Conservation (phyloP, 2,113 vertebrate species). For the Cercocebus atys region DNA sequence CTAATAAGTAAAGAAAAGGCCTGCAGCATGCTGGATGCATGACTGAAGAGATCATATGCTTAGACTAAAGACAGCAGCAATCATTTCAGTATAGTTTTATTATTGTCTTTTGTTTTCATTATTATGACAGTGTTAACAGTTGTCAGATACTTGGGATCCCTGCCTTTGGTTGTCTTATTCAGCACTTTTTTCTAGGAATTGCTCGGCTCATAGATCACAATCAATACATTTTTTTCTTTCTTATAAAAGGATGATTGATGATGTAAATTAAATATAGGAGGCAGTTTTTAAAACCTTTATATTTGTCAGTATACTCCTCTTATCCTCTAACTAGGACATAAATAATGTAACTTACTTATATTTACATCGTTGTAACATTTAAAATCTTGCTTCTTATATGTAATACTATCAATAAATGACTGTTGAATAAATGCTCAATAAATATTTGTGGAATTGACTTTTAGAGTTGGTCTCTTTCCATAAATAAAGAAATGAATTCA, state of each 20-base stretch:
- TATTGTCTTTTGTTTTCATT: not conserved
- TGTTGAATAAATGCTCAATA: constrained; percentile 45
- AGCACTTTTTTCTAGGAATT: not conserved
- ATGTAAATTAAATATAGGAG: not conserved
- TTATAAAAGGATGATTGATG: constrained; percentile 28
- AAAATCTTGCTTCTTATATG: constrained; percentile 5
- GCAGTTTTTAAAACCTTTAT: not conserved
- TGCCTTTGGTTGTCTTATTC: not conserved
- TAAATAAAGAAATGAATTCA: constrained; percentile 47
- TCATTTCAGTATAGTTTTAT: not conserved
- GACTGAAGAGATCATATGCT: not conserved
- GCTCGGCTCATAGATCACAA: not conserved
- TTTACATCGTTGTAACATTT: constrained; percentile 41
- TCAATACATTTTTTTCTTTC: not conserved
- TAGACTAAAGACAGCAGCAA: not conserved
- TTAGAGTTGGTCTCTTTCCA: constrained; percentile 28
- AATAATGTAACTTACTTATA: constrained; percentile 5
- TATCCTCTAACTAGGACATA: not conserved
- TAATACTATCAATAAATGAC: not conserved
- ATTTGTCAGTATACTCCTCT: not conserved
- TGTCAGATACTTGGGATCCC: not conserved
- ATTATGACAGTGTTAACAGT: not conserved
- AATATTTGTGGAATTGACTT: constrained; percentile 50
- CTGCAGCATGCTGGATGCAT: not conserved
- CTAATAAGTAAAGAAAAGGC: not conserved